Base-by-base conservation (phyloP, 53 echinoderm and acorn worm genomes). In the Stichopus horrens region DNA sequence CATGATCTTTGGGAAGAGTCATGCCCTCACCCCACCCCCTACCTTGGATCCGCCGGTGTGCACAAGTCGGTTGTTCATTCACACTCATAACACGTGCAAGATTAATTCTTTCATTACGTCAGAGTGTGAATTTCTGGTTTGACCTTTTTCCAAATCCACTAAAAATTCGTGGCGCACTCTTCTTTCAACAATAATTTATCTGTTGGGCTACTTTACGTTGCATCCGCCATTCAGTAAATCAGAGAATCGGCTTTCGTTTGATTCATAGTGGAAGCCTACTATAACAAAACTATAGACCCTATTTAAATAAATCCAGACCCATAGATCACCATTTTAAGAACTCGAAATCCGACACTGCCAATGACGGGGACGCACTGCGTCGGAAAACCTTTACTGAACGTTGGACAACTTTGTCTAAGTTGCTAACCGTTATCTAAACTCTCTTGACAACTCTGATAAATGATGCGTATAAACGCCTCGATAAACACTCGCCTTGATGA, bases 401-500 rank as follows among this genome's bases (percentile, higher is more conserved):
- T 7, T 71, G 18, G 71, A 71, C 18, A 71, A 71, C n/a, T 71
- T 71, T 71, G n/a, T 71, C 6, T 18, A 37, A 37, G 37, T 37
- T 37, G 37, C 37, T 37, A 81, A 81, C 58, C n/a, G 21, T 81
- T 57, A 54, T 81, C 81, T 57, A 81, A 21, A 81, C 81, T 14
- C 6, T 81, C 57, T 22, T 81, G 58, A 56, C 81, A 81, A 56
- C n/a, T 71, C 81, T 81, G 81, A 81, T 21, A 81, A 53, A 81
- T 81, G 81, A 20, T 20, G 81, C 23, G 81, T 81, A 37, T 37
- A 57, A 80, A 81, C 81, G 56, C 9, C 56, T 56, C 55, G 57
- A 58, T 81, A 81, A 81, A 81, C 81, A 81, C 57, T 21, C 55
- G 4, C 19, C 58, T 81, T 81, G 81, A 81, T 81, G 57, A 81